Evolutionary conservation across 2,797 vertebrate species (phyloP), one percentile per base, ranked within the genome.

Genomic region (Neopelma chrysocephalum): DNA sequence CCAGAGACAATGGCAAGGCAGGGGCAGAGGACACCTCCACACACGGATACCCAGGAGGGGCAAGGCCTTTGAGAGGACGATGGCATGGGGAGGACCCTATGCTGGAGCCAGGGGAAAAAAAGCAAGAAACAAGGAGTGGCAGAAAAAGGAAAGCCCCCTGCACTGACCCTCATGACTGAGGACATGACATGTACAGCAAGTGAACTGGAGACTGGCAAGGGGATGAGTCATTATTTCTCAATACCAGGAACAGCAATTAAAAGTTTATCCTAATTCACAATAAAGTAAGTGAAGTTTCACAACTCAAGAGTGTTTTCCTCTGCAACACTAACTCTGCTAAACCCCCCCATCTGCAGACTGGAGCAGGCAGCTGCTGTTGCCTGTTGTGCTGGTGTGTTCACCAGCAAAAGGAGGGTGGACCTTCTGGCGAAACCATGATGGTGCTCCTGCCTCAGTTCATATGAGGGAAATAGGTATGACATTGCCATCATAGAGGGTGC

Each of bases 371-470:
- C 66, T 75, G 61, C n/a, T 47, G 31, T 8, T 53, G 42, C 65
- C 65, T 69, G 45, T 22, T 31, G 6, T 22, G 73, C 48, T 3
- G 1, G 14, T 38, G 31, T 19, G 16, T 20, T 40, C 66, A 53
- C 16, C 34, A 50, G 62, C 34, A 38, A 53, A 27, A 69, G 27
- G 13, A 38, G 34, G 40, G 4, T 36, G 45, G 48, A 75, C n/a
- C 75, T 76, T 53, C 64, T 56, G 50, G 42, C 0, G 1, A 60
- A 62, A 76, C 29, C 15, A 15, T 5, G 17, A 47, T 0, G 2
- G 48, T n/a, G 7, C 14, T 87, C 45, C 58, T 79, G 31, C 16
- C 43, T 81, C 73, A 50, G 58, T 54, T 90, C 45, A 25, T 9
- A 25, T 25, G 8, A 66, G 22, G 78, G n/a, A 87, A 77, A 80